Conservation (phyloP, 2,888 invertebrate genomes). For the Drosophila atripex region DNA sequence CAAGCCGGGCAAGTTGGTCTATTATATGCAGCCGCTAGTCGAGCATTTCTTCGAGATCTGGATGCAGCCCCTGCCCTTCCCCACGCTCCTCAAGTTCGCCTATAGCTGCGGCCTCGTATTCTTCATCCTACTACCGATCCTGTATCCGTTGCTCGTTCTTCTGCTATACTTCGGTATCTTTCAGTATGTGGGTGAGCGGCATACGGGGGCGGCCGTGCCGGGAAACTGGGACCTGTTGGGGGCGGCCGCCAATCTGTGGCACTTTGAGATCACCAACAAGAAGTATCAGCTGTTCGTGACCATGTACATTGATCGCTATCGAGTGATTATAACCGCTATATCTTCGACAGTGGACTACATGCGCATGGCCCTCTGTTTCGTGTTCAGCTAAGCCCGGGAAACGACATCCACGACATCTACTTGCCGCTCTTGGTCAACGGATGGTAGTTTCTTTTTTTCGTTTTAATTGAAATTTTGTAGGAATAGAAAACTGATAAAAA, state of each 20-base stretch:
- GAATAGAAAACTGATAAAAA: no score
- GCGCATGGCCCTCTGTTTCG: slow-evolving; percentile 69
- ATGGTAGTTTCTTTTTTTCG: neutral
- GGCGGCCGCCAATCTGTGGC: slow-evolving; percentile 44
- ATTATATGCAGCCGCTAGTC: slow-evolving; percentile 74
- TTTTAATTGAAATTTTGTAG: no score
- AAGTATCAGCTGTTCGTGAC: slow-evolving; percentile 59
- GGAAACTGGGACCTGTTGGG: slow-evolving; percentile 59
- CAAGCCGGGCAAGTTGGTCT: slow-evolving; percentile 58
- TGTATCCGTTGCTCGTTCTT: slow-evolving; percentile 59
- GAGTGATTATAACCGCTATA: slow-evolving; percentile 63
- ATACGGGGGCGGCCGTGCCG: slow-evolving; percentile 43
- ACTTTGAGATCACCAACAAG: slow-evolving; percentile 61
- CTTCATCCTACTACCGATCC: slow-evolving; percentile 61
- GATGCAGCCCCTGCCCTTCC: slow-evolving; percentile 79
- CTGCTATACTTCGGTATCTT: slow-evolving; percentile 57
- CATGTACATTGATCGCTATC: slow-evolving; percentile 74
- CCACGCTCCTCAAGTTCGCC: slow-evolving; percentile 72
- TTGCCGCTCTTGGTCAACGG: neutral
- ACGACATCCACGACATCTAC: neutral
- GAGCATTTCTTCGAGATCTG: slow-evolving; percentile 70
- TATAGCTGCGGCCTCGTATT: slow-evolving; percentile 63
- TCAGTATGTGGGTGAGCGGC: slow-evolving; percentile 69
- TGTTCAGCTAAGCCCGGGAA: slow-evolving; percentile 44
- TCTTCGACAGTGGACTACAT: slow-evolving; percentile 78